Evolutionary conservation across 2,797 vertebrate species (phyloP).

Genomic region (Hafferia zeledoni): DNA sequence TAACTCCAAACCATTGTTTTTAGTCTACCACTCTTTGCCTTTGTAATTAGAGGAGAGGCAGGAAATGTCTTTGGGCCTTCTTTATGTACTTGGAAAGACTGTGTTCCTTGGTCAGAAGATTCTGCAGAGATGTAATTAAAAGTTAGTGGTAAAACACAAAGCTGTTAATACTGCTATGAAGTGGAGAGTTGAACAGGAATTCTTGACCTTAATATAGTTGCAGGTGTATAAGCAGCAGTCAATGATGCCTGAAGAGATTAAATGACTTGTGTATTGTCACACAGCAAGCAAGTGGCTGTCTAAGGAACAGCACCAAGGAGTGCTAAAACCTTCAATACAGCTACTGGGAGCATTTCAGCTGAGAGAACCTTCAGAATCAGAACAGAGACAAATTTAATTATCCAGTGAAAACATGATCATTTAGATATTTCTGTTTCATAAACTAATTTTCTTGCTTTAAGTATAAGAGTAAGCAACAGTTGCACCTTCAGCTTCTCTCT

Average conservation of each 20-base stretch:
- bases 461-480: background rate
- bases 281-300: background rate
- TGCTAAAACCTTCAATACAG: background rate
- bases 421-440: background rate
- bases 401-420: background rate
- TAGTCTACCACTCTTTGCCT: background rate
- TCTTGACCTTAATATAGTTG: slow-evolving; percentile 5
- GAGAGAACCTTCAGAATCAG: background rate
- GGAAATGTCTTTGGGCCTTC: background rate
- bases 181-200: background rate
- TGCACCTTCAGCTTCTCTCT: background rate
- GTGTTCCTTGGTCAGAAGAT: background rate
- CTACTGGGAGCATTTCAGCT: background rate
- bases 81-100: slow-evolving; percentile 8
- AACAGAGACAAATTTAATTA: background rate
- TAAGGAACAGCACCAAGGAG: background rate
- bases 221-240: slow-evolving; percentile 3
- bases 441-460: background rate
- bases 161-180: background rate
- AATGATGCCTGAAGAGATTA: slow-evolving; percentile 15
- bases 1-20: background rate
- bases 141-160: slow-evolving; percentile 27
- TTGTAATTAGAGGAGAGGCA: background rate
- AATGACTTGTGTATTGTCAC: background rate
- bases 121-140: slow-evolving; percentile 7